A percentile compares a stretch with the other conserved stretches of the same genome.
These are phyloP conservation scores for Orchesella flavescens DNA, from an alignment of 2,888 invertebrate genomes.

Conservation along the genomic window DNA sequence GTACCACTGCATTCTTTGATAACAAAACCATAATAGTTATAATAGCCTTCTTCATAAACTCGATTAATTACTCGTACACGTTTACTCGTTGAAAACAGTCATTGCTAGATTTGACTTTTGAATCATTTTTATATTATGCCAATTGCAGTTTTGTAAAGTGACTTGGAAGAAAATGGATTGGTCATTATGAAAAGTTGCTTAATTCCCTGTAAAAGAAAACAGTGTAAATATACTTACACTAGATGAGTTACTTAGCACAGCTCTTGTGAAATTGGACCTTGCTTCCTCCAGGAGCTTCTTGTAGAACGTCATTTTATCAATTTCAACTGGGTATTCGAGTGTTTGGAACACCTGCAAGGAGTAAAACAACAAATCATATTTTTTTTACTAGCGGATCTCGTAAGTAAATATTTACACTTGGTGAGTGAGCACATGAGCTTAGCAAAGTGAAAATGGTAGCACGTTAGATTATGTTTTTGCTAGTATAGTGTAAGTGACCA, in stretches of 20 bases:
- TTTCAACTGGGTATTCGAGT: conserved; percentile 85
- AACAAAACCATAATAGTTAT: background rate
- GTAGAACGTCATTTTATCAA: conserved; percentile 78
- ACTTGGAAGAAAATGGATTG: background rate
- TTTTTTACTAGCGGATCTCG: background rate
- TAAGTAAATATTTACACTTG: conserved; percentile 3
- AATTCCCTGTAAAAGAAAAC: background rate
- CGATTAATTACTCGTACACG: conserved; percentile 16
- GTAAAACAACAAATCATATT: conserved; percentile 32
- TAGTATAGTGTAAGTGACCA: background rate
- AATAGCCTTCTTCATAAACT: conserved; percentile 13
- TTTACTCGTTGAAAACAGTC: background rate
- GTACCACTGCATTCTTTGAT: too few relatives aligned
- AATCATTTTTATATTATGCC: background rate
- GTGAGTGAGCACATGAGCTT: too few relatives aligned
- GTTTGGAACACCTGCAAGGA: conserved; percentile 81
- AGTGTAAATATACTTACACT: conserved; percentile 52
- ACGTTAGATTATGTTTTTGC: too few relatives aligned
- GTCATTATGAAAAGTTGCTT: background rate
- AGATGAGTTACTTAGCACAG: conserved; percentile 77
- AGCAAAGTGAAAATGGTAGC: too few relatives aligned
- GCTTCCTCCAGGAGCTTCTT: conserved; percentile 75
- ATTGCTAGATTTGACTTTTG: background rate
- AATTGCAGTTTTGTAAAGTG: too few relatives aligned
- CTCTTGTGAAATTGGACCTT: conserved; percentile 78